A percentile compares a stretch with the other conserved stretches of the same genome.
phyloP scores from a whole-genome alignment of 2,888 invertebrate species.

The Muschampia plurimacula region DNA sequence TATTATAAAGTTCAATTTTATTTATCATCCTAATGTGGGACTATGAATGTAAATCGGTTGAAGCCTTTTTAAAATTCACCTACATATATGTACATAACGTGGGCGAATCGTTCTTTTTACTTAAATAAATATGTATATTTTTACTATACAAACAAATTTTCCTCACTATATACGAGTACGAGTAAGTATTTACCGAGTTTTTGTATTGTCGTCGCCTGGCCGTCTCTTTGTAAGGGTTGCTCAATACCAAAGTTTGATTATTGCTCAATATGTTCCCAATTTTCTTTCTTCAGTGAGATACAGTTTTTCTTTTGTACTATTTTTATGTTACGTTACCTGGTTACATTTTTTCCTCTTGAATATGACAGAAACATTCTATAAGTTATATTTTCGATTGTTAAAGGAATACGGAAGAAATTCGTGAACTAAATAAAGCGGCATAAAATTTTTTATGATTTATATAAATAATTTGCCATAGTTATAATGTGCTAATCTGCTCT shows the following conservation, averaged over 20 bases:
- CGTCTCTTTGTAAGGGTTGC: conserved; percentile 13
- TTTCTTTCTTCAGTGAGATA: conserved; percentile 20
- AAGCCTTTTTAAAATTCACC: no score
- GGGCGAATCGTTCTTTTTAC: neutral
- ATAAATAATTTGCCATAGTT: no score
- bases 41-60: no score
- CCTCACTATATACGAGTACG: neutral
- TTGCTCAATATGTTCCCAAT: conserved; percentile 30
- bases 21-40: no score
- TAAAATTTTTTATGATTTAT: no score
- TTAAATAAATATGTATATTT: neutral
- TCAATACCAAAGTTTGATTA: conserved; percentile 34
- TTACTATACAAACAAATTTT: neutral
- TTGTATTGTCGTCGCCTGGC: conserved; percentile 1
- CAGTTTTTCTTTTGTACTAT: conserved; percentile 14
- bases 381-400: neutral
- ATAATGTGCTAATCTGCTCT: no score
- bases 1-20: no score
- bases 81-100: no score
- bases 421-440: no score
- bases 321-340: conserved; percentile 14
- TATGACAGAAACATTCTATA: neutral
- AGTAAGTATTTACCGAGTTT: neutral
- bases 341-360: conserved; percentile 4
- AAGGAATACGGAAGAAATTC: neutral